Conservation (phyloP, 2,888 invertebrate species). For the Hemaris fuciformis region DNA sequence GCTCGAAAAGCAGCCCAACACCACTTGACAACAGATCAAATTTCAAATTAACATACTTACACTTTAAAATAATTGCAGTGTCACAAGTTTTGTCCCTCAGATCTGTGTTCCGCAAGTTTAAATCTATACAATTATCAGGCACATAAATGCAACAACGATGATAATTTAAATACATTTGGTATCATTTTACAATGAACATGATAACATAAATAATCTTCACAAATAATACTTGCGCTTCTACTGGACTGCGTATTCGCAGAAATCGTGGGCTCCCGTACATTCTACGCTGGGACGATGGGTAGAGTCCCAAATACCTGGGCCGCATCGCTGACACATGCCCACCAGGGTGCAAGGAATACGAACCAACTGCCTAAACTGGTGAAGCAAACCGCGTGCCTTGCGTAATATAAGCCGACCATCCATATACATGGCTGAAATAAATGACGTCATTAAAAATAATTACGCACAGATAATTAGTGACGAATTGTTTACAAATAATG, state of each 20-base stretch:
- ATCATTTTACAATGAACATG: neutral
- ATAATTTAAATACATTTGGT: neutral
- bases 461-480: neutral
- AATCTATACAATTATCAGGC: neutral
- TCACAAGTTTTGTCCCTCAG: neutral
- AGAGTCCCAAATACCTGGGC: slow-evolving; percentile 97
- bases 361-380: slow-evolving; percentile 93
- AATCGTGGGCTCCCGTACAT: slow-evolving; percentile 88
- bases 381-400: slow-evolving; percentile 94
- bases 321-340: slow-evolving; percentile 93
- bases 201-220: neutral
- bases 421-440: slow-evolving; percentile 94
- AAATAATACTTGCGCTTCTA: slow-evolving; percentile 29
- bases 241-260: slow-evolving; percentile 69
- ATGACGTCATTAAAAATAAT: neutral
- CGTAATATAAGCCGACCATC: slow-evolving; percentile 94
- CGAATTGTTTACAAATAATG: neutral
- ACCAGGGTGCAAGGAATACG: slow-evolving; percentile 94
- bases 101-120: neutral
- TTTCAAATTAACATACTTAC: neutral
- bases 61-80: neutral
- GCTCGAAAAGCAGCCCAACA: neutral
- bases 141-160: neutral
- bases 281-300: slow-evolving; percentile 93
- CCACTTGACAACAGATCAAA: neutral